Evolutionary conservation across 2,888 invertebrate species (phyloP).

Genomic region (Antitype chi): DNA sequence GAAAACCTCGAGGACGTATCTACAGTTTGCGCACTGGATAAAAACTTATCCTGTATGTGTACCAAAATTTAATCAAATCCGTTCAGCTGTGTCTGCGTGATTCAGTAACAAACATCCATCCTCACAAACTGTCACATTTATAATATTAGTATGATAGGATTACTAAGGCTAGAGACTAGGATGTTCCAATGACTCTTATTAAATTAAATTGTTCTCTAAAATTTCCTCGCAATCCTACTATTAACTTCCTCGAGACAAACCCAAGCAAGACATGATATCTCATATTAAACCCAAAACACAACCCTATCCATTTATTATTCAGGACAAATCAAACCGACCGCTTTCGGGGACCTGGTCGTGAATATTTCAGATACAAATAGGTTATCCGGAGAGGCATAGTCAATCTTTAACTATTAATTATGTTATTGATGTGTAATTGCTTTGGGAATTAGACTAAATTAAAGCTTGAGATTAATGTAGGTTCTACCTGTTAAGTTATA

Average conservation of each 20-base stretch:
- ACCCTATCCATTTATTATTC: slow-evolving; percentile 38
- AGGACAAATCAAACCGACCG: slow-evolving; percentile 31
- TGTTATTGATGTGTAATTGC: slow-evolving; percentile 39
- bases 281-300: slow-evolving; percentile 11
- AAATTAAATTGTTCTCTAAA: neutral
- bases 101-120: too few relatives aligned
- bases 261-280: neutral
- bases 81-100: too few relatives aligned
- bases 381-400: slow-evolving; percentile 4
- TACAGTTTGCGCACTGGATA: too few relatives aligned
- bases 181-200: neutral
- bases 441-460: slow-evolving; percentile 4
- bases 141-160: too few relatives aligned
- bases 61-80: too few relatives aligned
- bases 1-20: slow-evolving; percentile 54
- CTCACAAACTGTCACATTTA: too few relatives aligned
- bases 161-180: too few relatives aligned
- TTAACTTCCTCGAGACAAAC: neutral
- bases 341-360: slow-evolving; percentile 6
- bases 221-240: too few relatives aligned
- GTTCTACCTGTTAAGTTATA: too few relatives aligned
- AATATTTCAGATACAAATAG: slow-evolving; percentile 9
- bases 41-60: too few relatives aligned
- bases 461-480: neutral
- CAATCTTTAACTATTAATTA: slow-evolving; percentile 21